Percentiles rank a stretch among this genome's conserved stretches.
These are phyloP conservation scores for Myotis lucifugus DNA, from an alignment of 2,113 vertebrate genomes.

Conservation along the genomic window DNA sequence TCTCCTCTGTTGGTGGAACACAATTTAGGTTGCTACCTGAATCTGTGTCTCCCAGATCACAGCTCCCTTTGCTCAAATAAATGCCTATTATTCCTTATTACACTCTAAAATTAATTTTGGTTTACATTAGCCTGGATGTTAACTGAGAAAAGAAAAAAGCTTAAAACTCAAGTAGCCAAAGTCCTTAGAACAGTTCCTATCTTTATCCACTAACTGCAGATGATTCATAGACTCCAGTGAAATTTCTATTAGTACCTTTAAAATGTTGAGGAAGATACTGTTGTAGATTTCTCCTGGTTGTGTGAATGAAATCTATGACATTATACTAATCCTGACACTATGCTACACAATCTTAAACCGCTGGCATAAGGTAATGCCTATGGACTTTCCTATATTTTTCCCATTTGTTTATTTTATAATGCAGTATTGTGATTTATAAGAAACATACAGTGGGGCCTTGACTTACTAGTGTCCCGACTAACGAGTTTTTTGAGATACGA, in stretches of 20 bases:
- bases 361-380: not conserved
- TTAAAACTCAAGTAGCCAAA: not conserved
- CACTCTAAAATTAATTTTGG: not conserved
- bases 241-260: not conserved
- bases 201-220: not conserved
- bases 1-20: not conserved
- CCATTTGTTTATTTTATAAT: not conserved
- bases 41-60: not conserved
- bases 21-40: not conserved
- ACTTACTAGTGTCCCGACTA: too few species aligned
- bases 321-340: not conserved
- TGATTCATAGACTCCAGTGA: not conserved
- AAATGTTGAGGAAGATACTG: not conserved
- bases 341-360: not conserved
- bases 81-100: not conserved
- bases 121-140: not conserved
- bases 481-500: too few species aligned
- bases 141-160: not conserved
- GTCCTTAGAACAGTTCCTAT: not conserved
- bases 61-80: not conserved
- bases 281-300: not conserved
- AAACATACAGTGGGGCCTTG: too few species aligned
- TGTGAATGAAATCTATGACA: not conserved
- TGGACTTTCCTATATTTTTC: not conserved
- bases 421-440: not conserved